Percentiles rank a stretch among this genome's conserved stretches.
These are phyloP conservation scores for Anolis apletophallus DNA, from an alignment of 2,797 vertebrate genomes.

Conservation along the genomic window DNA sequence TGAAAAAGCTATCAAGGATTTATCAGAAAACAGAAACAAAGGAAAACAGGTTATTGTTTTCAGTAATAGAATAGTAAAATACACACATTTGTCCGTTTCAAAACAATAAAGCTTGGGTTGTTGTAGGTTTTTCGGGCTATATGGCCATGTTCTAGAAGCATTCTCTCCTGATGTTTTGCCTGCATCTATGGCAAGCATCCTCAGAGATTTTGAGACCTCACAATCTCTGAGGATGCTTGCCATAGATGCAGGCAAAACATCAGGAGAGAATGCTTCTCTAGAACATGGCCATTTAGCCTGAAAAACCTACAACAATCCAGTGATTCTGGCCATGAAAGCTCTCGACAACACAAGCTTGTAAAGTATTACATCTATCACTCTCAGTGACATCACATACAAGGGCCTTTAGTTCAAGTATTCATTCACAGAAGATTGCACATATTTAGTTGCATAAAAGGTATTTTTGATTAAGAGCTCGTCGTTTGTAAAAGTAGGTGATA, in stretches of 20 bases:
- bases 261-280: too few relatives aligned
- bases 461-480: neutral
- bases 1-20: neutral
- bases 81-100: neutral
- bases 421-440: neutral
- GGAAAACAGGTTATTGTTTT: neutral
- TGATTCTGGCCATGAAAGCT: too few relatives aligned
- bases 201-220: too few relatives aligned
- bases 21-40: neutral
- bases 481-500: neutral
- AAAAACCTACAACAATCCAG: too few relatives aligned
- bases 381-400: neutral
- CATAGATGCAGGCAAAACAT: too few relatives aligned
- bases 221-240: too few relatives aligned
- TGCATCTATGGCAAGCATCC: too few relatives aligned
- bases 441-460: neutral
- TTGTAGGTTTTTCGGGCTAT: too few relatives aligned
- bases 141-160: too few relatives aligned
- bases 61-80: neutral
- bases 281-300: too few relatives aligned
- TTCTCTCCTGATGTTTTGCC: too few relatives aligned
- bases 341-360: neutral
- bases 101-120: too few relatives aligned
- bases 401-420: neutral
- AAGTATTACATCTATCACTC: neutral